Evolutionary conservation across 2,888 invertebrate genomes (phyloP), one percentile per base, ranked within the genome.

Genomic region (Ganaspis brasiliensis): DNA sequence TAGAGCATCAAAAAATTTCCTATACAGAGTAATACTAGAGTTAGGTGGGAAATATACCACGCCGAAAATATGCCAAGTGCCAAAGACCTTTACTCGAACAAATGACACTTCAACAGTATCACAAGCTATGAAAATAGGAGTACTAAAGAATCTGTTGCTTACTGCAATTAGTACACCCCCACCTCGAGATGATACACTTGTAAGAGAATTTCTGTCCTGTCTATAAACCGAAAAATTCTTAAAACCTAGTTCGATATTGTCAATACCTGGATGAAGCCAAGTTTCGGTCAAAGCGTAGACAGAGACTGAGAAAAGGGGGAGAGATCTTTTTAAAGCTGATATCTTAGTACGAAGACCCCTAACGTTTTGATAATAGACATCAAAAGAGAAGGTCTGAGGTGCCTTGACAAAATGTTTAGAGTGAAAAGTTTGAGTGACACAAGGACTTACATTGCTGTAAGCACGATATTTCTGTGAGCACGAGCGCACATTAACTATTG

Each of bases 41-140:
- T 45, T 45, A 14, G 61, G 73, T 16, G 73, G 59, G 24, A 73
- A 56, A 40, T 73, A 73, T 10, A 63, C 73, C 6, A 61, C n/a
- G 5, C 73, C 61, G 21, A 73, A 4, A 59, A 73, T 73, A 14
- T 61, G 26, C 14, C 26, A 24, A n/a, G 0, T 59, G n/a, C 24
- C 26, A 52, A 52, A 52, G 1, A 52, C 16, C 8, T 52, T 52
- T 3, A 52, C 52, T 19, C 52, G 52, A 52, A 52, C 16, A 52
- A 52, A 52, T 16, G 16, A 3, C 52, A 52, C 16, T 8, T 52
- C 52, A 52, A 52, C 16, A 19, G 52, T 52, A 16, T 16, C 4
- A 52, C 52, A 52, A 2, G 52, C 16, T 16, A 52, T 16, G 5
- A 16, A 16, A 16, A 52, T 16, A 5, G n/a, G 52, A 16, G 8